Base-by-base conservation (phyloP, 2,113 vertebrate genomes). In the Serinus canaria region DNA sequence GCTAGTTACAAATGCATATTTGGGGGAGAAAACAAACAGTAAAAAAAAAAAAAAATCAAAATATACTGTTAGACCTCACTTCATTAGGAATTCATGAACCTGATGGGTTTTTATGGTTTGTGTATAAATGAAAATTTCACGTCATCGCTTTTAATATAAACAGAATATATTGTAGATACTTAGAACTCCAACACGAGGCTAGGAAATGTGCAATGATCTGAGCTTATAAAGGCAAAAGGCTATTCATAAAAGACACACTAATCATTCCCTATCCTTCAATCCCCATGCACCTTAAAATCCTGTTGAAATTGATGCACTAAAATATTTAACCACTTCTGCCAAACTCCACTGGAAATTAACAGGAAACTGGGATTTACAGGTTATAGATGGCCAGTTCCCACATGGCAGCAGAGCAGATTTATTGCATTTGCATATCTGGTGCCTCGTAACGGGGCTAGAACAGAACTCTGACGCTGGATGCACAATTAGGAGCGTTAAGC, bases 81-180 rank as follows among this genome's bases (percentile, higher is more conserved):
- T 96, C 95, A 97, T 97, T 97, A 96, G 97, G 96, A 98, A 98
- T 97, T 98, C 96, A 97, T 96, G 96, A 97, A 97, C 96, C 95
- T 96, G 96, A 97, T 97, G 96, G 67, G 84, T 66, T 97, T 97
- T 97, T 97, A 98, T 82, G 88, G 93, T 97, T 97, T 97, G 95
- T 97, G 92, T 97, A 95, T 97, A 96, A 98, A 97, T 97, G 97
- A 98, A 98, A 97, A 98, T 97, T 97, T 97, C 95, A 97, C 82
- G 63, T 97, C 97, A 97, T 91, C 68, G 83, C 94, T 97, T 97
- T 97, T 97, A 96, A 98, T 96, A 95, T 88, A 97, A 96, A 91
- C 69, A 92, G 89, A 96, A 97, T 94, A 96, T 92, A 95, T 44
- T 55, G 89, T 47, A 94, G 89, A 88, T 62, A 85, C 90, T 92